A percentile compares a stretch with the other conserved stretches of the same genome.
phyloP scores from a whole-genome alignment of 35 echinoderm and acorn worm species.

The Heliocidaris erythrogramma region DNA sequence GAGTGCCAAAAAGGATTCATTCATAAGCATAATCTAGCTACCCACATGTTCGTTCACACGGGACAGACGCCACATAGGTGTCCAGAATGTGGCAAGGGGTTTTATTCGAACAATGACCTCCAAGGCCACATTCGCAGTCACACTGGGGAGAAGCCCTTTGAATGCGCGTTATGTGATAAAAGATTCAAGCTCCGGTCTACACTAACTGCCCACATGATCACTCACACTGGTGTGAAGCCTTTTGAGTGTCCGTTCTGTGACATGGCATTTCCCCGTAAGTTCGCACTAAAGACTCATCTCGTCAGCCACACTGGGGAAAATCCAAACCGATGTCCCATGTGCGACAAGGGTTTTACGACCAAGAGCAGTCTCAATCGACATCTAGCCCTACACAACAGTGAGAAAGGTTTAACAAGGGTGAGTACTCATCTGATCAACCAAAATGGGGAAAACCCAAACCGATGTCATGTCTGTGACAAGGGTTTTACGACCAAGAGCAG shows the following conservation, averaged over 20 bases:
- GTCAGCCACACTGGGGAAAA: conserved; percentile 31
- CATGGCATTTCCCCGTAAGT: background rate
- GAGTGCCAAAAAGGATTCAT: conserved; percentile 61
- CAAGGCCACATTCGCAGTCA: background rate
- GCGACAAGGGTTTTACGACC: conserved; percentile 18
- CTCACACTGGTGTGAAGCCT: background rate
- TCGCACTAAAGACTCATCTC: background rate
- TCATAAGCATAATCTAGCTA: background rate
- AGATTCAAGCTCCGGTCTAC: background rate
- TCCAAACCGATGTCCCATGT: conserved; percentile 34
- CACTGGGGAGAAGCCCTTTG: background rate
- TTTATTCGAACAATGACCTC: background rate
- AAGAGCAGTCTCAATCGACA: background rate
- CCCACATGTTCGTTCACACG: background rate
- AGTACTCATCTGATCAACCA: background rate
- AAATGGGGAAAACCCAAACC: conserved; percentile 29
- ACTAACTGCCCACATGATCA: conserved; percentile 54
- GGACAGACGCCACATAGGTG: background rate
- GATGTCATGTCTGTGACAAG: conserved; percentile 34
- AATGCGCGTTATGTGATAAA: background rate
- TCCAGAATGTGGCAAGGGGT: background rate
- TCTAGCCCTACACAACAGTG: background rate
- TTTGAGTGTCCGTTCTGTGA: background rate
- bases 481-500: background rate
- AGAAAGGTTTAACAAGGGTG: no score